A percentile compares a stretch with the other conserved stretches of the same genome.
Evolutionary conservation across 2,113 vertebrate genomes (phyloP).

Genomic region (Naja naja): DNA sequence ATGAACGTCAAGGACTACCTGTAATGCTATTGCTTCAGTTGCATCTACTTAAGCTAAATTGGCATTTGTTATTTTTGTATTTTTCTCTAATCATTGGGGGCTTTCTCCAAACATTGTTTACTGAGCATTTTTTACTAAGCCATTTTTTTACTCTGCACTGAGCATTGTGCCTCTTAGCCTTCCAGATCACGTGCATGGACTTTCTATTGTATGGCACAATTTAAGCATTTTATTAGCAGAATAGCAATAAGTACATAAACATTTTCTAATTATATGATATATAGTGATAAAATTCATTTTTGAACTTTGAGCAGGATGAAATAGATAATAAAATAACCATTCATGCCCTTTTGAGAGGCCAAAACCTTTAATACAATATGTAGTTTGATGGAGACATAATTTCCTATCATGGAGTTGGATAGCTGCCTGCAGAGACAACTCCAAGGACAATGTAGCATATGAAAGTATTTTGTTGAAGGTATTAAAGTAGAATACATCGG

Average conservation of each 20-base stretch:
- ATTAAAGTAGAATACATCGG: not conserved
- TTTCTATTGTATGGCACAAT: not conserved
- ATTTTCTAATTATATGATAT: not conserved
- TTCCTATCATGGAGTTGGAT: not conserved
- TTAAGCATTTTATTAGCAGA: not conserved
- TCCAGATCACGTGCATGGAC: not conserved
- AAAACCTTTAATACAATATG: not conserved
- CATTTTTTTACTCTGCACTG: not conserved
- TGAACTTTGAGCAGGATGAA: not conserved
- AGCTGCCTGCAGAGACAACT: not conserved
- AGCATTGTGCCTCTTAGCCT: not conserved
- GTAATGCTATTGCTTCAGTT: not conserved
- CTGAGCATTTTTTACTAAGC: not conserved
- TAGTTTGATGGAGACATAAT: not conserved
- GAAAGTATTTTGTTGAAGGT: not conserved
- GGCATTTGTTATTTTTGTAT: not conserved
- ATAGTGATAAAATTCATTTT: not conserved
- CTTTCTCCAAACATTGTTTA: not conserved
- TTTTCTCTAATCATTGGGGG: not conserved
- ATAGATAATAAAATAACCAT: not conserved
- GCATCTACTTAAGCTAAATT: not conserved
- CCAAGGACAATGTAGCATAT: not conserved
- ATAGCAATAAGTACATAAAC: not conserved
- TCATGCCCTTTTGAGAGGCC: not conserved
- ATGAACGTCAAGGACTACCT: no score